Base-by-base conservation (phyloP, 2,888 invertebrate species). In the Heteropelma amictum region DNA sequence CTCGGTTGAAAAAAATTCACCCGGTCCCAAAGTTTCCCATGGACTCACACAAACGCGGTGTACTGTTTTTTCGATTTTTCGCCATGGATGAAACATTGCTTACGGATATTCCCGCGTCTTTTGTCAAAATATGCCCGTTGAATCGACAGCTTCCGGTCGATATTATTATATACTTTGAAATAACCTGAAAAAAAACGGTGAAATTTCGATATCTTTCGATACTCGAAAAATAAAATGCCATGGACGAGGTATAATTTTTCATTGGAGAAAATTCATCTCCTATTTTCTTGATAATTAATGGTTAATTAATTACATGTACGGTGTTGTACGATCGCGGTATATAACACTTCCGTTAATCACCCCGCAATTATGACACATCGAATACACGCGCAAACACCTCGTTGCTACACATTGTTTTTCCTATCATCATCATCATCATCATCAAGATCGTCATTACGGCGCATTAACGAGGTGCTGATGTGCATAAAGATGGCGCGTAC, bases 291-390 rank as follows among this genome's bases (percentile, higher is more conserved):
- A n/a, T n/a, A n/a, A n/a, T n/a, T n/a, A n/a, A n/a, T n/a, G 7
- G 6, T 35, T 53, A n/a, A 38, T 40, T 38, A 54, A 72, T 72
- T 72, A 47, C 8, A 35, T 26, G n/a, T n/a, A n/a, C 12, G n/a
- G 45, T 28, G 17, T 72, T 72, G 53, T 72, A 49, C 45, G 72
- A 72, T 67, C 21, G 19, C 14, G 28, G 21, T 8, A 14, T 14
- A 30, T n/a, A n/a, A n/a, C n/a, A 28, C 35, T 60, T 67, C 53
- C 45, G 21, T 28, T 47, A 61, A 60, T 65, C 53, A 12, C 26
- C 26, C 0, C 54, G 47, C 54, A 53, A 60, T 72, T 56, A 14
- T 54, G 14, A 38, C 40, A 28, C 30, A 49, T 71, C 40, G 35
- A n/a, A n/a, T 33, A 51, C 65, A 51, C 58, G 19, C 53, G 30